A percentile compares a stretch with the other conserved stretches of the same genome.
Conservation (phyloP, 2,888 invertebrate species). For the Odontocolon sp. region DNA sequence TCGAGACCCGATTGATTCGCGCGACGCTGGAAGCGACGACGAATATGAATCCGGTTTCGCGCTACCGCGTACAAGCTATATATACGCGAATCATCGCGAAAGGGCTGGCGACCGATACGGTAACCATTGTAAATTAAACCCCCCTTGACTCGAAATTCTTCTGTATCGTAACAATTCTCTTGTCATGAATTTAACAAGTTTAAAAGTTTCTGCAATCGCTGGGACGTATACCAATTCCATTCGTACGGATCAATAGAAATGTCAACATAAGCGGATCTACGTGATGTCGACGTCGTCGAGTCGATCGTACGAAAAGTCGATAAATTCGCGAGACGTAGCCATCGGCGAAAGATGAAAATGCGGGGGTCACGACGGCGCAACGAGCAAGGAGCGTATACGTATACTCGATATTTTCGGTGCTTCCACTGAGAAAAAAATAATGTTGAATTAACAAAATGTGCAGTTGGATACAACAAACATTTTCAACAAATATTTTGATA, state of each 20-base stretch:
- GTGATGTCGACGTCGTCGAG: slow-evolving; percentile 20
- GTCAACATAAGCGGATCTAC: no score
- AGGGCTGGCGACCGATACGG: neutral
- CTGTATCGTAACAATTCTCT: no score
- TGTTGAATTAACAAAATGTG: no score
- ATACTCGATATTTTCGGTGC: no score
- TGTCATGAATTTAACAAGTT: no score
- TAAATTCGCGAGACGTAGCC: slow-evolving; percentile 71
- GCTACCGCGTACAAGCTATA: slow-evolving; percentile 57
- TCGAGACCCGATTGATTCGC: slow-evolving; percentile 56
- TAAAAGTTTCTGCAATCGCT: no score
- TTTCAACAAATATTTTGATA: no score
- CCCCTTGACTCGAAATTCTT: neutral
- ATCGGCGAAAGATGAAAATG: slow-evolving; percentile 38
- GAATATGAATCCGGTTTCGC: slow-evolving; percentile 58
- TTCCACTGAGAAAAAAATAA: no score
- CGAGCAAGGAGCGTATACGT: slow-evolving; percentile 22
- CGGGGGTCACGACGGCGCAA: neutral
- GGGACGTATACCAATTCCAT: no score
- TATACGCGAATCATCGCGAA: slow-evolving; percentile 38
- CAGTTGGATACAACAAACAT: no score
- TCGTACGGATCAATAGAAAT: neutral
- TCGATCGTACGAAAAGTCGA: no score
- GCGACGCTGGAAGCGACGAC: slow-evolving; percentile 56
- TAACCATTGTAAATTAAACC: neutral